phyloP scores from a whole-genome alignment of 2,888 invertebrate genomes.

The Troides aeacus region DNA sequence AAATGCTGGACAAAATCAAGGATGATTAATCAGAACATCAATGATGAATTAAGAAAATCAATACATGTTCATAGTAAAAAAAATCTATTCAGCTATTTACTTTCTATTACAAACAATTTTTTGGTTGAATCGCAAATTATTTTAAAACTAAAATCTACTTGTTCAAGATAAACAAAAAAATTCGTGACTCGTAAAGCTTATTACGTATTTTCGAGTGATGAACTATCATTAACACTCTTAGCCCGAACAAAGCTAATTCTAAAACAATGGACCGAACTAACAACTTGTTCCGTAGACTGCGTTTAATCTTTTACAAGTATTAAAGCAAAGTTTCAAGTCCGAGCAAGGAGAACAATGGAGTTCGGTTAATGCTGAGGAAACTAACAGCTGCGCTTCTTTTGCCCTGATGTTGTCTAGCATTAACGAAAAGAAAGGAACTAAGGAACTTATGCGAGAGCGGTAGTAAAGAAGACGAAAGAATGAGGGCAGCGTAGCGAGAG shows the following conservation, averaged over 20 bases:
- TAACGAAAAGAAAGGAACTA: neutral
- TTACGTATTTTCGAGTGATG: too few relatives aligned
- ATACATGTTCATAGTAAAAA: too few relatives aligned
- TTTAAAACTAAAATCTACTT: too few relatives aligned
- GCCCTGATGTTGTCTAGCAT: neutral
- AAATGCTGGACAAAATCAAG: too few relatives aligned
- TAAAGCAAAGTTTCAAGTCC: constrained; percentile 20
- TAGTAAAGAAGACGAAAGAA: neutral
- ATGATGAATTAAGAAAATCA: too few relatives aligned
- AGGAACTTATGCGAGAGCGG: neutral
- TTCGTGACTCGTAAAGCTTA: too few relatives aligned
- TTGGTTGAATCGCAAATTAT: too few relatives aligned
- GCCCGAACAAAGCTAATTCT: neutral
- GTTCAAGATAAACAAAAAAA: too few relatives aligned
- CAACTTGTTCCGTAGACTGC: constrained; percentile 9
- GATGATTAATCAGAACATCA: too few relatives aligned
- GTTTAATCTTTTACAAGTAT: constrained; percentile 22
- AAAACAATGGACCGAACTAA: constrained; percentile 9
- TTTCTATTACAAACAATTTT: too few relatives aligned
- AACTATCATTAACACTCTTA: too few relatives aligned
- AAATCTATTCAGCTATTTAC: too few relatives aligned
- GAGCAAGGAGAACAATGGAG: constrained; percentile 11
- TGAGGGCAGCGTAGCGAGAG: neutral
- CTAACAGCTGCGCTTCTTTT: constrained; percentile 6
- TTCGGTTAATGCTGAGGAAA: constrained; percentile 7